These are phyloP conservation scores for Melikaiella ostensackeni DNA, from an alignment of 2,888 invertebrate species.

Conservation along the genomic window DNA sequence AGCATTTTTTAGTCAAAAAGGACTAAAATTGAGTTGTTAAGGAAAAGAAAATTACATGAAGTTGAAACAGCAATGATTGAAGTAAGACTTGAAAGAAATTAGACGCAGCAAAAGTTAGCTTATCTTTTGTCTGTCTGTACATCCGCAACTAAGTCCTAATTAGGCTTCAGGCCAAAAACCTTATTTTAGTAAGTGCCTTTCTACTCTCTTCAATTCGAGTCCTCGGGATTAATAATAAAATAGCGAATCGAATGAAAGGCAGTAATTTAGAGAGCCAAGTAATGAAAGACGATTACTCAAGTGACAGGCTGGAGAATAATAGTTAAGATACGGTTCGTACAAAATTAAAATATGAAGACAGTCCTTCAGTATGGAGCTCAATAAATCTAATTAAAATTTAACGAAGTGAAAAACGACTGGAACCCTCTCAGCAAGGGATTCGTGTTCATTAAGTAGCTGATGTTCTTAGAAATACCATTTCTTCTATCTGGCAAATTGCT, in stretches of 20 bases:
- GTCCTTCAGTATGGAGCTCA: neutral
- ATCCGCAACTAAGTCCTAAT: too few relatives aligned
- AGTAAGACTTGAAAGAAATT: too few relatives aligned
- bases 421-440: neutral
- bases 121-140: too few relatives aligned
- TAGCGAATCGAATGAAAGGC: neutral
- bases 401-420: neutral
- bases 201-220: neutral
- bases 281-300: constrained; percentile 23
- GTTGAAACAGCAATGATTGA: too few relatives aligned
- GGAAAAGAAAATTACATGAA: too few relatives aligned
- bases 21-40: too few relatives aligned
- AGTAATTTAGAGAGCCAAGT: neutral
- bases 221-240: neutral
- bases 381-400: constrained; percentile 17
- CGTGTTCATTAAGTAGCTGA: neutral
- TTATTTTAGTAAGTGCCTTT: neutral
- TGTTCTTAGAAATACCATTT: neutral
- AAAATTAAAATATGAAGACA: constrained; percentile 8
- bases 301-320: constrained; percentile 5
- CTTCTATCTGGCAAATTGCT: neutral
- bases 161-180: neutral
- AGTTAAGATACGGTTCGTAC: neutral
- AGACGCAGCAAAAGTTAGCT: too few relatives aligned
- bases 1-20: too few relatives aligned